Conservation (phyloP, 2,888 invertebrate genomes). For the Pollenia amentaria region DNA sequence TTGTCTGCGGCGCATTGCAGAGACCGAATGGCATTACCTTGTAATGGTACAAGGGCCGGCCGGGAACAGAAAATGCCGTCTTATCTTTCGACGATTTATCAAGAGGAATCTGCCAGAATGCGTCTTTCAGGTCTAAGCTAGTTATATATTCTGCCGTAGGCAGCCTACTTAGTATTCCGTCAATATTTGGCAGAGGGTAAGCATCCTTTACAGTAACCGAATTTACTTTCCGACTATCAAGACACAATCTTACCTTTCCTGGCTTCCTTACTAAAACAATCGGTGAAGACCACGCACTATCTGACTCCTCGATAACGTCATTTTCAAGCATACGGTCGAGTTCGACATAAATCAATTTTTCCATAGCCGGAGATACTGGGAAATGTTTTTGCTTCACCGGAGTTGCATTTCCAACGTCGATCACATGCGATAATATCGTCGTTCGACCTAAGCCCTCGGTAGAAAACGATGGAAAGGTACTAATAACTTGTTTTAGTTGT, state of each 20-base stretch:
- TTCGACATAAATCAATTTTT: conserved; percentile 73
- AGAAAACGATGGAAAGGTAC: conserved; percentile 65
- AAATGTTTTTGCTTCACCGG: conserved; percentile 73
- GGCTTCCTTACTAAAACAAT: conserved; percentile 77
- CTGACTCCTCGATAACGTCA: conserved; percentile 78
- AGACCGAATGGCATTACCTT: conserved; percentile 5
- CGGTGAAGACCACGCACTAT: conserved; percentile 78
- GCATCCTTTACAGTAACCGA: conserved; percentile 74
- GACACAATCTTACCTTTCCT: conserved; percentile 76
- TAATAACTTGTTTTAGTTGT: conserved; percentile 28
- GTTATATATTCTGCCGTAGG: conserved; percentile 64
- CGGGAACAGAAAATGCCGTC: conserved; percentile 60
- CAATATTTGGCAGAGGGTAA: conserved; percentile 71
- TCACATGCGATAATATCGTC: conserved; percentile 56
- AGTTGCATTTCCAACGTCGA: conserved; percentile 65
- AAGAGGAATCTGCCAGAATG: conserved; percentile 68
- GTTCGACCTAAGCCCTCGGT: conserved; percentile 69
- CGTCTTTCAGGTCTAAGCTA: conserved; percentile 60
- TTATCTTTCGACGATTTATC: conserved; percentile 48
- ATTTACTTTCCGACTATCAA: conserved; percentile 79
- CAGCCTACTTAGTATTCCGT: conserved; percentile 64
- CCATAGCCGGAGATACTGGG: conserved; percentile 62
- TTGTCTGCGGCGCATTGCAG: conserved; percentile 38
- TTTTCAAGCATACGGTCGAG: conserved; percentile 78
- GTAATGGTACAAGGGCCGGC: background rate